Evolutionary conservation across 37 sponge, comb jelly and placozoan species (phyloP), one percentile per base, ranked within the genome.

Genomic region (Eunapius fragilis): DNA sequence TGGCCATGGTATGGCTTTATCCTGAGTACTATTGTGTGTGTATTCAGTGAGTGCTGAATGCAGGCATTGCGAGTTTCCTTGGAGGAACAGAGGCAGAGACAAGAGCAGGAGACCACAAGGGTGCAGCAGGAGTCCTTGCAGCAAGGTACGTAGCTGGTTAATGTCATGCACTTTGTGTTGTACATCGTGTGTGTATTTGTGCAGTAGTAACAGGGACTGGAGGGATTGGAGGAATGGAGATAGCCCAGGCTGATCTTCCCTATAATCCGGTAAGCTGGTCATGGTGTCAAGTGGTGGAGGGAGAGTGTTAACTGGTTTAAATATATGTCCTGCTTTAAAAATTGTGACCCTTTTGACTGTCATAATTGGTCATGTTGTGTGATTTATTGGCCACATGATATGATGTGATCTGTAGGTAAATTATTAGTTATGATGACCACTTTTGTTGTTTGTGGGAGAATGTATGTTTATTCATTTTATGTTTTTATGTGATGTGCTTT

Each of bases 81-180:
- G 88, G 98, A 98, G 86, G 98, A 98, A 49, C 95, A 96, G 91
- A 70, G 97, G 28, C 94, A 90, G 85, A 69, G 91, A 45, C 94
- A 94, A 28, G 94, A 94, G 33, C 88, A 90, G 11, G 94, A 94
- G 41, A 81, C 91, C 22, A 84, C 75, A 74, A 89, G 86, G 45
- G 89, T 83, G 10, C 85, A 87, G 67, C 76, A 80, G 75, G 82
- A 34, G 49, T 77, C 76, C 76, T 4, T 82, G 71, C 11, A 27
- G 27, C 26, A 28, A 19, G 25, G 67, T 41, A 7, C 67, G 31
- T 80, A 4, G 58, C 58, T 9, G 6, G 19, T 58, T 1, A 58
- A 19, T 11, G 17, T 72, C 31, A 13, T 72, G 32, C 73, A 72
- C 73, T 32, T 33, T 1, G 25, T 1, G n/a, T n/a, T n/a, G n/a